phyloP scores from a whole-genome alignment of 2,797 vertebrate genomes.

The Melanogrammus aeglefinus region DNA sequence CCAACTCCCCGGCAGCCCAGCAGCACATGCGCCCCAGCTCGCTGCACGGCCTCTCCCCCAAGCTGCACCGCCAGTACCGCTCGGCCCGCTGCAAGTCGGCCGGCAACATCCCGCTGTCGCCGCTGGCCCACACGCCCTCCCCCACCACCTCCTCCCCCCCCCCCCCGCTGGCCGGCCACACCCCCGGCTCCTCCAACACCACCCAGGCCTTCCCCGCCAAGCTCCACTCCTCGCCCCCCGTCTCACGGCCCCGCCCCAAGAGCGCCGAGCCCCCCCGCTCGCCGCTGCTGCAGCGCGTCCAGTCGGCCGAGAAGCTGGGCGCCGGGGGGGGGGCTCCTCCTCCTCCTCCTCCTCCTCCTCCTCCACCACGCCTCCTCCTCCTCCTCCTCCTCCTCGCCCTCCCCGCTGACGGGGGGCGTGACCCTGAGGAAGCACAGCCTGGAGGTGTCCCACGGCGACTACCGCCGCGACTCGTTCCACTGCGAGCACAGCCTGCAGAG shows the following conservation, averaged over 20 bases:
- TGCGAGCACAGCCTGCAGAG: conserved; percentile 85
- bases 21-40: conserved; percentile 92
- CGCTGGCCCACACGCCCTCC: conserved; percentile 88
- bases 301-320: conserved; percentile 89
- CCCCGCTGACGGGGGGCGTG: conserved; percentile 68
- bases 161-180: conserved; percentile 83
- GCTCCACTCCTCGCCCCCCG: conserved; percentile 85
- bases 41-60: conserved; percentile 87
- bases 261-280: conserved; percentile 89
- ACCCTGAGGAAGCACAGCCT: conserved; percentile 85
- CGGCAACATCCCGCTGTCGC: conserved; percentile 89
- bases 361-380: conserved; percentile 69
- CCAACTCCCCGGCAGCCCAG: conserved; percentile 85
- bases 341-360: conserved; percentile 72
- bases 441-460: conserved; percentile 84
- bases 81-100: conserved; percentile 92
- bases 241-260: conserved; percentile 87
- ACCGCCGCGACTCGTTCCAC: conserved; percentile 85
- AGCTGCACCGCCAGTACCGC: conserved; percentile 91
- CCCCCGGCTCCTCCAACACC: conserved; percentile 85
- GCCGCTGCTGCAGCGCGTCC: conserved; percentile 87
- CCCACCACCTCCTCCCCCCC: conserved; percentile 86
- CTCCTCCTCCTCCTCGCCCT: conserved; percentile 63
- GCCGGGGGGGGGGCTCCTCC: conserved; percentile 62
- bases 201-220: conserved; percentile 89